Conservation (phyloP, 2,888 invertebrate genomes). For the Pogonocherus hispidulus region DNA sequence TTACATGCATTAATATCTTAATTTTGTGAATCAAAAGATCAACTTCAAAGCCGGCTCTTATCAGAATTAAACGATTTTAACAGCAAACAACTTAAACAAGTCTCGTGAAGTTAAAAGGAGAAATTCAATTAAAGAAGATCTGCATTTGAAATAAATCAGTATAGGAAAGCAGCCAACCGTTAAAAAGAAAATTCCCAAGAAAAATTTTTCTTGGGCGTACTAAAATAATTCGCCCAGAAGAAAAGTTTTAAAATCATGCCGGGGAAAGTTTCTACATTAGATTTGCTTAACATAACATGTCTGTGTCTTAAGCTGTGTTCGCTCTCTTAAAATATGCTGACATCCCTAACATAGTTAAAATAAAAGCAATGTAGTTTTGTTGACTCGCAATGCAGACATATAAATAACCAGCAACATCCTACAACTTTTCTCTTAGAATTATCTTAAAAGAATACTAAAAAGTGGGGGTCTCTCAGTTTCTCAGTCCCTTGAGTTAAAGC, state of each 20-base stretch:
- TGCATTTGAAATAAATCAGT: slow-evolving; percentile 35
- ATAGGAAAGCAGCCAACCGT: slow-evolving; percentile 26
- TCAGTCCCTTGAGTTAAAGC: no score
- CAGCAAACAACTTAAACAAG: slow-evolving; percentile 18
- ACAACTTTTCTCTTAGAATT: background rate
- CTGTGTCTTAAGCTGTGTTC: slow-evolving; percentile 9
- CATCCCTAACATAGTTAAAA: background rate
- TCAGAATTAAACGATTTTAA: slow-evolving; percentile 1
- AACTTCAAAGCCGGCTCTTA: background rate
- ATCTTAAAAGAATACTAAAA: background rate
- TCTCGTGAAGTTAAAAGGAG: slow-evolving; percentile 7
- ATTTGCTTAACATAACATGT: slow-evolving; percentile 22
- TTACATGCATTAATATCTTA: background rate
- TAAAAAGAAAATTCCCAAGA: slow-evolving; percentile 13
- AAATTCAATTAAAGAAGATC: slow-evolving; percentile 37
- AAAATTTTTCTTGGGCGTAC: slow-evolving; percentile 20
- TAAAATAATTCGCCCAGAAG: slow-evolving; percentile 10
- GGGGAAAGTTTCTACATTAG: slow-evolving; percentile 5
- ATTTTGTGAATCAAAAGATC: background rate
- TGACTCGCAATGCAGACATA: slow-evolving; percentile 7
- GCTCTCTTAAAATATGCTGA: slow-evolving; percentile 11
- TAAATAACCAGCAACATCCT: background rate
- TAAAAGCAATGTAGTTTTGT: slow-evolving; percentile 12
- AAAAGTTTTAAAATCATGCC: slow-evolving; percentile 26
- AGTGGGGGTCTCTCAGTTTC: no score